Evolutionary conservation across 2,888 invertebrate genomes (phyloP).

Genomic region (Steinernema scapterisci): DNA sequence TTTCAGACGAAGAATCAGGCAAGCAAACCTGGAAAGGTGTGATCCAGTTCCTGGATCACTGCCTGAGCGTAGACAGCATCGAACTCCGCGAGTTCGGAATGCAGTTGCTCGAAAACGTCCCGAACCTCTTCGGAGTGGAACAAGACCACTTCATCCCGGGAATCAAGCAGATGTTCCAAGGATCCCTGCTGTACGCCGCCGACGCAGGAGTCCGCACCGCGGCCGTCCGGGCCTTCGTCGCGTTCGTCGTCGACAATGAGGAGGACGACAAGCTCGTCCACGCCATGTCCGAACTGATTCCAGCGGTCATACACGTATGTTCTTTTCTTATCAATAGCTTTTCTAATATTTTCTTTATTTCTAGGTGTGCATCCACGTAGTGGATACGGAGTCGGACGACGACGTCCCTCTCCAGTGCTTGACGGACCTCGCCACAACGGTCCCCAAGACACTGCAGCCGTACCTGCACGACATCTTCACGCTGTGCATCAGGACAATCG

Average conservation of each 20-base stretch:
- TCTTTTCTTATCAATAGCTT: conserved; percentile 1
- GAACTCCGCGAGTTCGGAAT: conserved; percentile 89
- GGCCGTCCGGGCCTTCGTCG: conserved; percentile 72
- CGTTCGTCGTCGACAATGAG: conserved; percentile 87
- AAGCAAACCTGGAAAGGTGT: conserved; percentile 76
- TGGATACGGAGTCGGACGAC: conserved; percentile 85
- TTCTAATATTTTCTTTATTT: too few species aligned
- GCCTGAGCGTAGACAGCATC: conserved; percentile 82
- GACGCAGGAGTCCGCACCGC: conserved; percentile 69
- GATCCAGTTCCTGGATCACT: conserved; percentile 87
- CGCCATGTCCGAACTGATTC: conserved; percentile 84
- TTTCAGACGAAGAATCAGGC: conserved; percentile 56
- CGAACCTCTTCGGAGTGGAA: conserved; percentile 94
- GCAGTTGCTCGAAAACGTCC: conserved; percentile 90
- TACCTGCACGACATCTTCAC: conserved; percentile 85
- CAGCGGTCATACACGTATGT: conserved; percentile 70
- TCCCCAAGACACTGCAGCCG: conserved; percentile 87
- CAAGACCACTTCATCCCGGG: conserved; percentile 87
- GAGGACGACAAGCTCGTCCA: conserved; percentile 88
- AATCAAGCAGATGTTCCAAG: conserved; percentile 75
- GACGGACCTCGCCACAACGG: conserved; percentile 88
- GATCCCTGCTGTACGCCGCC: conserved; percentile 44
- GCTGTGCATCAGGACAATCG: conserved; percentile 73
- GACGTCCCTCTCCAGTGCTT: conserved; percentile 81
- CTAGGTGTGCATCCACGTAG: conserved; percentile 79